Evolutionary conservation across 2,888 invertebrate species (phyloP), one percentile per base, ranked within the genome.

Genomic region (Dione vanillae): DNA sequence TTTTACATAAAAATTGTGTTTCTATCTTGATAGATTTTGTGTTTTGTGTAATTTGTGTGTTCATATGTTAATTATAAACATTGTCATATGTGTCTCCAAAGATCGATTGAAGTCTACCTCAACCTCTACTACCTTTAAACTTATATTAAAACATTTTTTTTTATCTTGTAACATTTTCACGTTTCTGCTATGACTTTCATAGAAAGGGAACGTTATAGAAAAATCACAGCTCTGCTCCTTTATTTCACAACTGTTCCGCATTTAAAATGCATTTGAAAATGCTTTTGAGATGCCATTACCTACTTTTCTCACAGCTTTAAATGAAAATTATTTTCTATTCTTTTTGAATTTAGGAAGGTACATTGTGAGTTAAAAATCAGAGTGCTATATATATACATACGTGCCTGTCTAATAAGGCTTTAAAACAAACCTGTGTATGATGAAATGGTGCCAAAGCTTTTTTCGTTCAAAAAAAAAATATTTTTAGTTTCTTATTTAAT

Each of bases 201-300:
- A 49, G 16, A 64, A 64, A 49, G 27, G n/a, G 49, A 27, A 64
- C 35, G 37, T 47, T 62, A 64, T 64, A 49, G 49, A 51, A 64
- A 51, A 64, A 51, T 64, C 49, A 47, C 35, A 69, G 69, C 47
- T 62, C 64, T 49, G 65, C 77, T 78, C 77, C 72, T 82, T 80
- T 75, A 78, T 78, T 78, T 75, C 75, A 76, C 78, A 78, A 79
- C 80, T 80, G 79, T 71, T 77, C 77, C 78, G 78, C 79, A 81
- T 81, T 77, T 82, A 81, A 83, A 85, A 85, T 85, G 81, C 82
- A 83, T 83, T 83, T 80, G 77, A 74, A 56, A 78, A 80, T 79
- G 79, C 80, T 80, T 79, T 74, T 77, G 76, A 76, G 62, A 72
- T 61, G 74, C 77, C 78, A 78, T 76, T 79, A 76, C 77, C 71